A percentile compares a stretch with the other conserved stretches of the same genome.
Evolutionary conservation across 35 echinoderm and acorn worm genomes (phyloP).

Genomic region (Patiria miniata): DNA sequence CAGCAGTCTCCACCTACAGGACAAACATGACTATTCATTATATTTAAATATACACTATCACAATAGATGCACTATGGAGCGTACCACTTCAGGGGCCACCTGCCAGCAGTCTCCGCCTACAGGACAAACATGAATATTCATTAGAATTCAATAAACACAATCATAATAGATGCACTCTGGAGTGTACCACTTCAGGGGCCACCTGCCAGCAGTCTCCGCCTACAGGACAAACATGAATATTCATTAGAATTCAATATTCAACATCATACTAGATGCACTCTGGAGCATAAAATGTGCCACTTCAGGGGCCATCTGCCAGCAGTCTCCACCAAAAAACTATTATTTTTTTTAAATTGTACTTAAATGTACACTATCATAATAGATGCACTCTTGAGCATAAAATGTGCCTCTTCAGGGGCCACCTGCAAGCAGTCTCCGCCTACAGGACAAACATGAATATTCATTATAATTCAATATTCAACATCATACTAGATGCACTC

Average conservation of each 20-base stretch:
- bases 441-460: conserved; percentile 31
- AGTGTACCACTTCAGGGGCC: conserved; percentile 96
- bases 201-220: conserved; percentile 90
- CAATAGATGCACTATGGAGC: conserved; percentile 94
- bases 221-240: conserved; percentile 31
- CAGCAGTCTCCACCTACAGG: conserved; percentile 83
- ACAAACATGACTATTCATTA: neutral
- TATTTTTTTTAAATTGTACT: too few relatives aligned
- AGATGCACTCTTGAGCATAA: conserved; percentile 98
- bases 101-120: conserved; percentile 87
- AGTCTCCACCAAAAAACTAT: conserved; percentile 66
- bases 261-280: conserved; percentile 99
- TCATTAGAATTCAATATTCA: too few relatives aligned
- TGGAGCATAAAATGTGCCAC: conserved; percentile 97
- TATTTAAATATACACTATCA: neutral
- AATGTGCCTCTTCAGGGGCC: conserved; percentile 97
- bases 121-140: conserved; percentile 3
- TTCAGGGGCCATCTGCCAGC: conserved; percentile 95
- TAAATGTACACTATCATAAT: too few relatives aligned
- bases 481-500: conserved; percentile 99
- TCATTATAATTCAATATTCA: too few relatives aligned
- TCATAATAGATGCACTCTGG: conserved; percentile 97
- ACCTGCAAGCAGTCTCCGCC: conserved; percentile 89
- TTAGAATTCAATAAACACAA: neutral
- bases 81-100: conserved; percentile 95